Evolutionary conservation across 2,797 vertebrate species (phyloP), one percentile per base, ranked within the genome.

Genomic region (Danio jaintianensis): DNA sequence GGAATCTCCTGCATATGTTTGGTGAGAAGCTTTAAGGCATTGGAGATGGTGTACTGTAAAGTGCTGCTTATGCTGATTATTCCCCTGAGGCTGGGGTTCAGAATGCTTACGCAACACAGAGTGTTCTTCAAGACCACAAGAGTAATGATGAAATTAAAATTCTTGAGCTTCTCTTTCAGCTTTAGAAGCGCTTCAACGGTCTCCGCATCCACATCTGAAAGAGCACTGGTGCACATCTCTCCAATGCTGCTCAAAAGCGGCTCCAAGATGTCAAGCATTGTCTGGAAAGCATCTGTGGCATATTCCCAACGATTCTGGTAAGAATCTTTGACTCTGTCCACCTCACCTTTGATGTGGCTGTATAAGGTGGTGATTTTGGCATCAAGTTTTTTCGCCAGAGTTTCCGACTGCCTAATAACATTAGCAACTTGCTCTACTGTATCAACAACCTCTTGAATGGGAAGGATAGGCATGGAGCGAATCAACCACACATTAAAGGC

Each of bases 1-100:
- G 97, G 93, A 15, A 99, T 96, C 80, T 99, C 97, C 87, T 98
- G 96, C 92, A 97, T 95, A 82, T 99, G 96, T 89, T 99, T 98
- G 20, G 95, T 98, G 58, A 99, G 94, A 80, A 98, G 94, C 90
- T 98, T 97, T 89, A 99, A 93, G 88, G 97, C 96, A 16, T 97
- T 99, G 81, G 98, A 92, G 86, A 98, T 99, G 66, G 96, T 96
- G 87, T 98, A 95, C 94, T 87, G 97, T 94, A 92, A 94, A 88
- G 94, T 97, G 94, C 82, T 98, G 93, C 88, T 99, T 94, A 69
- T 96, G 96, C 94, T 95, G 2, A 97, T 98, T 45, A 96, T 96
- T 38, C 97, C 97, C 89, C 96, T 96, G 88, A 99, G 96, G 88
- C 98, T 99, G 13, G 95, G 96, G 72, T 98, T 98, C n/a, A 98